A percentile compares a stretch with the other conserved stretches of the same genome.
phyloP scores from a whole-genome alignment of 2,888 invertebrate species.

The Epinotia bilunana region DNA sequence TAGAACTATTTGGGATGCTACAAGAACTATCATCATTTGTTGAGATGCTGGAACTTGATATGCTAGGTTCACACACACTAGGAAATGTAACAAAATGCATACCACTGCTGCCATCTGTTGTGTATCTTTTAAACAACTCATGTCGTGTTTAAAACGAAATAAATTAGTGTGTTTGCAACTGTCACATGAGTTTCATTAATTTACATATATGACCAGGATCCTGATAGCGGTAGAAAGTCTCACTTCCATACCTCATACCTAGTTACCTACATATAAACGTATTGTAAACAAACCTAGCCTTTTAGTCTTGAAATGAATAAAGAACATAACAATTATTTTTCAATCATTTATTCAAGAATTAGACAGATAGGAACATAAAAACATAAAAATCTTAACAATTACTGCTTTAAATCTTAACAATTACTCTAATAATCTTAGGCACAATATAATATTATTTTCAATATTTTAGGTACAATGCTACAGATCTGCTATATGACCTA shows the following conservation, averaged over 20 bases:
- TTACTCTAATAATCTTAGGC: conserved; percentile 4
- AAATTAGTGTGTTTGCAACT: too few species aligned
- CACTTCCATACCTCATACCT: conserved; percentile 39
- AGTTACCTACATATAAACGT: conserved; percentile 38
- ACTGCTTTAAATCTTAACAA: conserved; percentile 11
- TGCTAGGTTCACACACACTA: too few species aligned
- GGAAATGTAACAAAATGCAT: too few species aligned
- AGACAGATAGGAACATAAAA: conserved; percentile 26
- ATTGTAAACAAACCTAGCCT: conserved; percentile 26
- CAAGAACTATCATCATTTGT: too few species aligned
- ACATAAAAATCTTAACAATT: conserved; percentile 35
- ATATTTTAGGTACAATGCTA: conserved; percentile 43
- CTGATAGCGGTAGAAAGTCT: conserved; percentile 42
- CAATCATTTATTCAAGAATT: conserved; percentile 39
- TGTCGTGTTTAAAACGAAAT: too few species aligned
- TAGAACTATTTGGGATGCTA: too few species aligned
- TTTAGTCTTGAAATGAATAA: conserved; percentile 39
- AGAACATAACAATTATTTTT: conserved; percentile 40
- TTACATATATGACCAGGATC: conserved; percentile 41
- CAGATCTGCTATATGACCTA: conserved; percentile 37
- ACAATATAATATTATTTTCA: conserved; percentile 37
- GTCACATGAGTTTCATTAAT: too few species aligned
- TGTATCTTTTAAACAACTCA: too few species aligned
- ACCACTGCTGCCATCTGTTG: too few species aligned
- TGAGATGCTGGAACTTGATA: too few species aligned